Evolutionary conservation across 2,797 vertebrate species (phyloP).

Genomic region (Hozukius guyotensis): DNA sequence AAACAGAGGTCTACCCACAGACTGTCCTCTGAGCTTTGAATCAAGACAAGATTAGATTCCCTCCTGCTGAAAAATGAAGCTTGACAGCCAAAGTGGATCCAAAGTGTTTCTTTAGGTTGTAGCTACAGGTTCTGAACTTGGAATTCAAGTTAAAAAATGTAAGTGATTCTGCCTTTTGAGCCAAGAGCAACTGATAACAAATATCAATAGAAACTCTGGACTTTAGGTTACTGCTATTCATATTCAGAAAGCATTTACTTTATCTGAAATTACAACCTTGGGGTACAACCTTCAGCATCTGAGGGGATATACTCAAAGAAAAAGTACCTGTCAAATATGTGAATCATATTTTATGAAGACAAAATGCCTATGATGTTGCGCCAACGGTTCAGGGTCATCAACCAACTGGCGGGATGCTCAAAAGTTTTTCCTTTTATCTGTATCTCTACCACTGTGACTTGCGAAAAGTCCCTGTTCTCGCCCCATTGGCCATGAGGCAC

Average conservation of each 20-base stretch:
- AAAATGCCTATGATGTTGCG: not conserved
- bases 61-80: constrained; percentile 25
- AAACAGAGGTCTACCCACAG: constrained; percentile 8
- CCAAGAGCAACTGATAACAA: not conserved
- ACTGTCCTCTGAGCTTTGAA: constrained; percentile 35
- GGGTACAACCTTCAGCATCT: not conserved
- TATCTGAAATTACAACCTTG: not conserved
- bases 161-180: not conserved
- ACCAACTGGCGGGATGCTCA: not conserved
- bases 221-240: not conserved
- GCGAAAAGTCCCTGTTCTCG: not conserved
- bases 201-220: not conserved
- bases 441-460: not conserved
- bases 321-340: not conserved
- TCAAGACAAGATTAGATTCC: constrained; percentile 25
- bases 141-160: not conserved
- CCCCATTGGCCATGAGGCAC: not conserved
- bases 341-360: not conserved
- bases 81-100: not conserved
- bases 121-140: not conserved
- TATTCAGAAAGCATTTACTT: not conserved
- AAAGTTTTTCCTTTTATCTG: not conserved
- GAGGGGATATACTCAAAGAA: not conserved
- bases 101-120: not conserved
- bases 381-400: not conserved